Percentiles rank a stretch among this genome's conserved stretches.
Evolutionary conservation across 2,113 vertebrate species (phyloP).

Genomic region (Pleuronectes platessa): DNA sequence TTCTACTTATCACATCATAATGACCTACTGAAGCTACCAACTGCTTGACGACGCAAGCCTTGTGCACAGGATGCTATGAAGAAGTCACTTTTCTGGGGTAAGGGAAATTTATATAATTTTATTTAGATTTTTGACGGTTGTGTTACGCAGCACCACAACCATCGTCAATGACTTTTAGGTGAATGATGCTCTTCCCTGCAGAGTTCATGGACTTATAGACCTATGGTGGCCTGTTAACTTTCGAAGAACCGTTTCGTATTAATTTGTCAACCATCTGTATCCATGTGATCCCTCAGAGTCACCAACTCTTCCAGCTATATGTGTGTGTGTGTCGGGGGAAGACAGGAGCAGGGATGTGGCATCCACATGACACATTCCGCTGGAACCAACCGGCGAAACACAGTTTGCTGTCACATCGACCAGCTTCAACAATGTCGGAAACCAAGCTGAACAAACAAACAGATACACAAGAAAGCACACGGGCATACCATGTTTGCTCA

Average conservation of each 20-base stretch:
- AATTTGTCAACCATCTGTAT: slow-evolving; percentile 1
- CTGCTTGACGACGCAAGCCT: too few relatives aligned
- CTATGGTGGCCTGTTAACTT: not conserved
- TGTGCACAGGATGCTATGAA: too few relatives aligned
- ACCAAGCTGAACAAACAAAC: slow-evolving; percentile 41
- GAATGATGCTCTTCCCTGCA: not conserved
- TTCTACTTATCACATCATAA: too few relatives aligned
- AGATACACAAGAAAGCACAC: slow-evolving; percentile 2
- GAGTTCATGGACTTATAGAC: not conserved
- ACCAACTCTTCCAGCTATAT: slow-evolving; percentile 3
- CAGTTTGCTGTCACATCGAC: slow-evolving; percentile 59
- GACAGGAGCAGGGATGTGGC: slow-evolving; percentile 45
- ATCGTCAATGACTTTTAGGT: not conserved
- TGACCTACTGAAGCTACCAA: too few relatives aligned
- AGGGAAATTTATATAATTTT: too few relatives aligned
- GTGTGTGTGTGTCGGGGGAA: not conserved
- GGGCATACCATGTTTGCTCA: not conserved
- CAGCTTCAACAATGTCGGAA: slow-evolving; percentile 35
- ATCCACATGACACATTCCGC: slow-evolving; percentile 72
- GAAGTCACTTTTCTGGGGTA: too few relatives aligned
- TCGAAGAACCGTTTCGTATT: not conserved
- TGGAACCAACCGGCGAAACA: slow-evolving; percentile 26
- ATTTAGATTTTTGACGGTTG: not conserved
- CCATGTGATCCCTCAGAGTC: not conserved
- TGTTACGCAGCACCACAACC: not conserved